A percentile compares a stretch with the other conserved stretches of the same genome.
Evolutionary conservation across 2,797 vertebrate species (phyloP).

Genomic region (Chiloscyllium punctatum): DNA sequence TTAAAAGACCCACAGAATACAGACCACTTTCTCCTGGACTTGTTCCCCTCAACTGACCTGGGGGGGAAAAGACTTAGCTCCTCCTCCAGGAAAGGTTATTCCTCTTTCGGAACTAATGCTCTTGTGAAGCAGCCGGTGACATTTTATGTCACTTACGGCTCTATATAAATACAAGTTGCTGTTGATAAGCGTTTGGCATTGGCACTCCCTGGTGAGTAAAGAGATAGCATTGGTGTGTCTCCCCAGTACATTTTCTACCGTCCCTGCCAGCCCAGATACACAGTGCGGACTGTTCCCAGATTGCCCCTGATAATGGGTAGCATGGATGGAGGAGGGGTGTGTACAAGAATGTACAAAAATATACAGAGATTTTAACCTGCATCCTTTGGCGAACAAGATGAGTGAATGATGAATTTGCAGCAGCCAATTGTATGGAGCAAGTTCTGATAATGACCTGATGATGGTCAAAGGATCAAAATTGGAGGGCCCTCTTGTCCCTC

Average conservation of each 20-base stretch:
- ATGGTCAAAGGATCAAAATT: neutral
- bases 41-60: no score
- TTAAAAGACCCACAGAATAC: no score
- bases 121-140: no score
- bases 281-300: neutral
- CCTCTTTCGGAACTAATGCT: no score
- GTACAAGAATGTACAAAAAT: neutral
- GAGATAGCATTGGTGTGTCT: neutral
- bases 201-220: neutral
- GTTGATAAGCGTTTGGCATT: neutral
- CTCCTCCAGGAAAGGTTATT: no score
- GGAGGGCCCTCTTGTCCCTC: no score
- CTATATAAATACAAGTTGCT: no score
- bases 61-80: neutral
- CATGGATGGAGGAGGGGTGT: neutral
- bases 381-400: neutral
- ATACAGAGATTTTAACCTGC: neutral
- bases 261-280: neutral
- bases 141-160: no score
- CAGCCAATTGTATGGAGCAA: neutral
- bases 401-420: neutral
- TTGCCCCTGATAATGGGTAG: neutral
- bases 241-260: neutral
- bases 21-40: no score
- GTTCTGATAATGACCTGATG: neutral